Evolutionary conservation across 2,113 vertebrate genomes (phyloP), one percentile per base, ranked within the genome.

Genomic region (Perca flavescens): DNA sequence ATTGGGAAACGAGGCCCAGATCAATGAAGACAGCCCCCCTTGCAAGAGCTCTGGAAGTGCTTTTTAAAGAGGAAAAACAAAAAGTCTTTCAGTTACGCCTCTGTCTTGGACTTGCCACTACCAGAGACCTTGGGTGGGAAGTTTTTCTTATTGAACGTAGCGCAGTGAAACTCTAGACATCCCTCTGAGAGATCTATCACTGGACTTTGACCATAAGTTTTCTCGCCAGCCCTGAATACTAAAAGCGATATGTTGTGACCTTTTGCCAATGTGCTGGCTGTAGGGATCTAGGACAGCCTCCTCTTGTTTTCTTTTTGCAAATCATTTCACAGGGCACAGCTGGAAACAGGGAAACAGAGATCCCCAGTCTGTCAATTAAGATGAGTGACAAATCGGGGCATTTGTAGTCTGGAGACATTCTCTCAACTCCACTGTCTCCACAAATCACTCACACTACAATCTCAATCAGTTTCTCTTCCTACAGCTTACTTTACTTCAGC

Each of bases 331-430:
- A 80, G 80, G 47, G 76, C 73, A 63, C 89, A 80, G 88, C 85
- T 83, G 89, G 28, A 67, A 80, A 71, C 65, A 65, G 67, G 73
- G 76, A 84, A 89, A 74, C 81, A 17, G 13, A 74, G 65, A 80
- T 87, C 85, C 86, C 88, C 57, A 64, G 69, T 80, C 90, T 89
- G 88, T 91, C 92, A 92, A 91, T 93, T 93, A 92, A 74, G 79
- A 92, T 79, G 91, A 90, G 84, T 87, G 86, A 92, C 89, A 92
- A 93, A 93, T 86, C 83, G 58, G 86, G 71, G 73, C 84, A 91
- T 91, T 84, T 86, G 84, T 85, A 87, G 87, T 92, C 87, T 65
- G 68, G 63, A 80, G 79, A 87, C 84, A 54, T 72, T 56, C 68
- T 31, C 71, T 73, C 52, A 86, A 66, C 78, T 65, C 78, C 52